Percentiles rank a stretch among this genome's conserved stretches.
These are phyloP conservation scores for Malurus melanocephalus DNA, from an alignment of 2,113 vertebrate species.

Conservation along the genomic window DNA sequence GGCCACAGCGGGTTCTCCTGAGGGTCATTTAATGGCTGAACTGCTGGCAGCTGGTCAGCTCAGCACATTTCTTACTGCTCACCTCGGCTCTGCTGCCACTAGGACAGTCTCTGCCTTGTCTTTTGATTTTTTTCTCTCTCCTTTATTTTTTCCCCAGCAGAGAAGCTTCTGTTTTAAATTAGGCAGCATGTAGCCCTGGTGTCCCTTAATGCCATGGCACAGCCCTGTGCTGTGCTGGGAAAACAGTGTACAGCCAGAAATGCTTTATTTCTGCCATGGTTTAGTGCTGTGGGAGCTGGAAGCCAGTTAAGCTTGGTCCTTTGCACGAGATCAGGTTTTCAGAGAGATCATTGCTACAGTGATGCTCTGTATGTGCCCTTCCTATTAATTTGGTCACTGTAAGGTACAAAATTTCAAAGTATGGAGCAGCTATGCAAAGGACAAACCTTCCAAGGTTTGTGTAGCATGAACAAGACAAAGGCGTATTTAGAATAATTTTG, in stretches of 20 bases:
- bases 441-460: not conserved
- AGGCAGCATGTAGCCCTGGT: not conserved
- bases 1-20: not conserved
- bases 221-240: not conserved
- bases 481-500: not conserved
- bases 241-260: not conserved
- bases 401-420: not conserved
- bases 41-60: not conserved
- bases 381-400: not conserved
- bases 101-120: not conserved
- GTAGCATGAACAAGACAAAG: not conserved
- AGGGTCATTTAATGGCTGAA: not conserved
- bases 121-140: fast-evolving
- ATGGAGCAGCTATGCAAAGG: not conserved
- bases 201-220: not conserved
- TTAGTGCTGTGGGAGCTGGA: not conserved
- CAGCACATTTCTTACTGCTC: not conserved
- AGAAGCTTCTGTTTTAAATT: not conserved
- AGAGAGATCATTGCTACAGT: not conserved
- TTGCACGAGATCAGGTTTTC: not conserved
- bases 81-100: not conserved
- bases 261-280: not conserved
- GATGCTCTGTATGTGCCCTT: not conserved
- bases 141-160: not conserved
- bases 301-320: not conserved